These are phyloP conservation scores for Acanthacorydalis orientalis DNA, from an alignment of 2,888 invertebrate species.

Conservation along the genomic window DNA sequence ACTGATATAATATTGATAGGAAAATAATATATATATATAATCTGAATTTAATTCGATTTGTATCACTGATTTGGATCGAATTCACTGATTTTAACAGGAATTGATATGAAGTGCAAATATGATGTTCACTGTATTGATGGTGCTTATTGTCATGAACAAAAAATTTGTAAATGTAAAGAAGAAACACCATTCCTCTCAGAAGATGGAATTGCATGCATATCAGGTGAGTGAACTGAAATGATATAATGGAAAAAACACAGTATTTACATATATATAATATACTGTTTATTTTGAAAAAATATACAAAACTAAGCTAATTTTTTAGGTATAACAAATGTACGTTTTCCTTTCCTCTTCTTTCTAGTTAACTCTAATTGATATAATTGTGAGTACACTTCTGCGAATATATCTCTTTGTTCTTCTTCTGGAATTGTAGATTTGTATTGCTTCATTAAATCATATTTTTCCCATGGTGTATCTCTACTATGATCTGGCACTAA, in stretches of 20 bases:
- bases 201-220: constrained; percentile 14
- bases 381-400: constrained; percentile 62
- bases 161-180: constrained; percentile 22
- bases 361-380: constrained; percentile 51
- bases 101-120: constrained; percentile 22
- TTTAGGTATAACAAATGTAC: constrained; percentile 40
- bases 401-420: constrained; percentile 71
- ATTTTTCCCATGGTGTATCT: constrained; percentile 70
- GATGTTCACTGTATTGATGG: constrained; percentile 26
- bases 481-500: constrained; percentile 33
- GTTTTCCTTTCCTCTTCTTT: constrained; percentile 41
- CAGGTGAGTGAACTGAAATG: not conserved
- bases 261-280: no score
- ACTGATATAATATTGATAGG: no score
- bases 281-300: not conserved
- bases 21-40: no score
- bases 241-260: no score
- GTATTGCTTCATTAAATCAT: constrained; percentile 87
- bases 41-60: no score
- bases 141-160: constrained; percentile 23
- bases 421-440: constrained; percentile 73
- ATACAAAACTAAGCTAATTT: constrained; percentile 24
- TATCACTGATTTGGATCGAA: no score
- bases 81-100: constrained; percentile 15
- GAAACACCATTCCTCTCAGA: constrained; percentile 15